These are phyloP conservation scores for Rugalucina vietnamica DNA, from an alignment of 2,888 invertebrate species.

Conservation along the genomic window DNA sequence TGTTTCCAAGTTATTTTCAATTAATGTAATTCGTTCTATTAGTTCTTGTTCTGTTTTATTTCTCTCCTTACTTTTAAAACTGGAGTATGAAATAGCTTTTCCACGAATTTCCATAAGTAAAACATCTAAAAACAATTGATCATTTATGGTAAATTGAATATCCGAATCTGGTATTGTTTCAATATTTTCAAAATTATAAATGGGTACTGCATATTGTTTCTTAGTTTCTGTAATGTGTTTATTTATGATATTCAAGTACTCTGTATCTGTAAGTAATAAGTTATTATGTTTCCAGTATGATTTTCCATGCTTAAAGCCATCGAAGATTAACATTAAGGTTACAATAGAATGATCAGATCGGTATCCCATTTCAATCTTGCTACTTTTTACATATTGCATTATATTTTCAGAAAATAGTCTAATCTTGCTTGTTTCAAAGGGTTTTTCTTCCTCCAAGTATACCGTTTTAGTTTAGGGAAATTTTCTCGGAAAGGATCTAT, in stretches of 20 bases:
- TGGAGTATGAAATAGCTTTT: not conserved
- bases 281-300: slow-evolving; percentile 42
- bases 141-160: slow-evolving; percentile 31
- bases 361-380: slow-evolving; percentile 14
- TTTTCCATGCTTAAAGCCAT: slow-evolving; percentile 22
- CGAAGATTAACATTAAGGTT: slow-evolving; percentile 10
- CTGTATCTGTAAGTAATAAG: slow-evolving; percentile 26
- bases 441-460: slow-evolving; percentile 37
- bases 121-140: slow-evolving; percentile 9
- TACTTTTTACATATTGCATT: not conserved
- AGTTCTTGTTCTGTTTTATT: not conserved
- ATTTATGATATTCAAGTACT: slow-evolving; percentile 31
- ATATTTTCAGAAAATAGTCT: slow-evolving; percentile 37
- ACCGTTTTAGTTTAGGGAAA: slow-evolving; percentile 1
- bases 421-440: slow-evolving; percentile 43
- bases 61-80: not conserved
- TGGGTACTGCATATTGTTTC: slow-evolving; percentile 28
- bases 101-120: slow-evolving; percentile 23
- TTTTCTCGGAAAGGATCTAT: slow-evolving; percentile 31
- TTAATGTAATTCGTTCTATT: not conserved
- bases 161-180: not conserved
- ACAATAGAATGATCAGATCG: slow-evolving; percentile 44
- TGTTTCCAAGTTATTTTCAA: not conserved
- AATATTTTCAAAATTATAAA: slow-evolving; percentile 18
- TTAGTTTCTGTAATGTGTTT: slow-evolving; percentile 23